Evolutionary conservation across 1,140 invertebrate genomes (phyloP).

Genomic region (Nomia melanderi): DNA sequence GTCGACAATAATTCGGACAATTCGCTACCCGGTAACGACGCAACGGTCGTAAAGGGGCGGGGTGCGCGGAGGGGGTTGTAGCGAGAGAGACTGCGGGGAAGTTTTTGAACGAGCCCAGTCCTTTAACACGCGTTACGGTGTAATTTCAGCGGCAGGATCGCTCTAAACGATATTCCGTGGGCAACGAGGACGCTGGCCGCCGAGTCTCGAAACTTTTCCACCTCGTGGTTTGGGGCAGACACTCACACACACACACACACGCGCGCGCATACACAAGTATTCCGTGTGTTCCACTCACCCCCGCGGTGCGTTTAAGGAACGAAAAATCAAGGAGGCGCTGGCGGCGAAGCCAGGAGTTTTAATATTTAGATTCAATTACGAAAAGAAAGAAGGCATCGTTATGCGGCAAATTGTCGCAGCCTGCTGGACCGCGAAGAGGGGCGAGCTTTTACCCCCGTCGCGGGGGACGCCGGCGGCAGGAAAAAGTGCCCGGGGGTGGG

Average conservation of each 20-base stretch:
- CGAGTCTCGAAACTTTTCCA: constrained; percentile 76
- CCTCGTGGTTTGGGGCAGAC: constrained; percentile 26
- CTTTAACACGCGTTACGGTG: constrained; percentile 68
- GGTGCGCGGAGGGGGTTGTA: constrained; percentile 46
- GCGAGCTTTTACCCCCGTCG: not conserved
- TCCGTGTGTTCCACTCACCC: too few species aligned
- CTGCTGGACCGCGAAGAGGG: constrained; percentile 38
- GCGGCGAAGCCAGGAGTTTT: constrained; percentile 71
- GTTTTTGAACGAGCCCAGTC: constrained; percentile 54
- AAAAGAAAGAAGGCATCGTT: constrained; percentile 72
- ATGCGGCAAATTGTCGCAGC: constrained; percentile 74
- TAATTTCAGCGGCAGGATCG: constrained; percentile 66
- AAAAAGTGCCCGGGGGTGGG: not conserved
- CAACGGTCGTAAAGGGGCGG: constrained; percentile 23
- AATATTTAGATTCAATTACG: constrained; percentile 80
- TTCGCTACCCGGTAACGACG: not conserved
- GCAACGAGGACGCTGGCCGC: constrained; percentile 66
- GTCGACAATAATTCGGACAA: constrained; percentile 23
- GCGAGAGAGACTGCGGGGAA: constrained; percentile 32
- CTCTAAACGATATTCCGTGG: constrained; percentile 70
- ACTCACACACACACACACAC: too few species aligned
- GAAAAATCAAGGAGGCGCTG: constrained; percentile 69
- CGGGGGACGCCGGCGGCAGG: not conserved
- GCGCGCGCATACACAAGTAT: too few species aligned
- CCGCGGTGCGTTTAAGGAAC: constrained; percentile 35